A percentile compares a stretch with the other conserved stretches of the same genome.
Evolutionary conservation across 2,888 invertebrate species (phyloP).

Genomic region (Eilema sororculum): DNA sequence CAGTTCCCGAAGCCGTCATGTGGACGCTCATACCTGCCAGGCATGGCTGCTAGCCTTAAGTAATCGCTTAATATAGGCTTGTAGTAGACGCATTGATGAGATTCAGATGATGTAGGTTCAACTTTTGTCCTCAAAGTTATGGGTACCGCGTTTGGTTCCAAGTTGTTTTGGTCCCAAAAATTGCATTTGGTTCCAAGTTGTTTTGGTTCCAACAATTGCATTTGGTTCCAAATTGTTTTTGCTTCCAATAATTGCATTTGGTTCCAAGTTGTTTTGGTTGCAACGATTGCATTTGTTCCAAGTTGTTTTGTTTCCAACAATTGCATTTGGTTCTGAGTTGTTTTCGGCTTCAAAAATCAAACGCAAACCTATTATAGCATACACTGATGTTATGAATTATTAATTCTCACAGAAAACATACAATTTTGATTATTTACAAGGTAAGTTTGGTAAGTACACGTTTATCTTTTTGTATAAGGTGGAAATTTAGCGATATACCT

Average conservation of each 20-base stretch:
- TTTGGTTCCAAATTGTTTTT: too few species aligned
- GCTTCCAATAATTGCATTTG: too few species aligned
- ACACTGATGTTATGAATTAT: neutral
- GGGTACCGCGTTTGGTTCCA: too few species aligned
- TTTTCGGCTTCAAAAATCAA: too few species aligned
- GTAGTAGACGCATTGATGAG: neutral
- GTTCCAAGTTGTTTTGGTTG: too few species aligned
- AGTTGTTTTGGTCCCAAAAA: too few species aligned
- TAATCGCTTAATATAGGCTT: neutral
- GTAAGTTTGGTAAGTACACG: constrained; percentile 49
- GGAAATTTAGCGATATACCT: constrained; percentile 16
- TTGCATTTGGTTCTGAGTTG: neutral
- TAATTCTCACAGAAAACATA: neutral
- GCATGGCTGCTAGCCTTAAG: constrained; percentile 55
- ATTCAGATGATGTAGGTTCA: neutral
- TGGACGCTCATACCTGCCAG: constrained; percentile 76
- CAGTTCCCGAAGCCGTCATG: constrained; percentile 70
- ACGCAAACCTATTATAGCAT: too few species aligned
- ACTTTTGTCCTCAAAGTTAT: neutral
- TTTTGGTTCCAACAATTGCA: too few species aligned
- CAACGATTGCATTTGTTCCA: too few species aligned
- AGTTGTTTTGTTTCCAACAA: neutral
- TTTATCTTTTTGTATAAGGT: constrained; percentile 40
- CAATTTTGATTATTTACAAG: constrained; percentile 40
- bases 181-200: too few species aligned